Evolutionary conservation across 53 echinoderm and acorn worm species (phyloP).

Genomic region (Luidia sarsii): DNA sequence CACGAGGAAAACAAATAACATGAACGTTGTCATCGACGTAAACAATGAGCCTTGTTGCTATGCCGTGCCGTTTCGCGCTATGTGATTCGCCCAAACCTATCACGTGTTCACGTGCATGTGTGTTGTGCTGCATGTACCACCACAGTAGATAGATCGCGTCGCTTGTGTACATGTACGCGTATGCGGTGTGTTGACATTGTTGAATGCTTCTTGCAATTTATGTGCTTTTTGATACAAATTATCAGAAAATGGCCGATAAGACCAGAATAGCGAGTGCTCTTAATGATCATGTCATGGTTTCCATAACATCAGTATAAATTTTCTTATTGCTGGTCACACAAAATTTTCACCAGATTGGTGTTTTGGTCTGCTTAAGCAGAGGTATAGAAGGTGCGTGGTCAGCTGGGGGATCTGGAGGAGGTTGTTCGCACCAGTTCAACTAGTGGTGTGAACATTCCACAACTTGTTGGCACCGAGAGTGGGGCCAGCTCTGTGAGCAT

Average conservation of each 20-base stretch:
- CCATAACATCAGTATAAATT: slow-evolving; percentile 18
- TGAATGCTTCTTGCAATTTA: no score
- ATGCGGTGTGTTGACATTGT: no score
- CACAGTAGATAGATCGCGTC: no score
- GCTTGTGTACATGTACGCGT: no score
- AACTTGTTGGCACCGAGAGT: slow-evolving; percentile 44
- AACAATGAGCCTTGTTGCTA: slow-evolving; percentile 8
- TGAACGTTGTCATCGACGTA: slow-evolving; percentile 11
- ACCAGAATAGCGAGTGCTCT: neutral
- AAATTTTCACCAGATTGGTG: slow-evolving; percentile 76
- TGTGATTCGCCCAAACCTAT: slow-evolving; percentile 1
- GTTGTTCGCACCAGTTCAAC: slow-evolving; percentile 20
- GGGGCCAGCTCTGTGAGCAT: slow-evolving; percentile 5
- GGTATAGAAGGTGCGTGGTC: no score
- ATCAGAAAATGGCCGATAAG: neutral
- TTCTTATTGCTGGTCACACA: slow-evolving; percentile 59
- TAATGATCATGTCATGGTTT: slow-evolving; percentile 1
- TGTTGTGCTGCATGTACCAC: neutral
- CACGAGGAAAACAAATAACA: neutral
- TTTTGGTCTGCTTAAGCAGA: slow-evolving; percentile 61
- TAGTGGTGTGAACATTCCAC: slow-evolving; percentile 44
- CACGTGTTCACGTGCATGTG: neutral
- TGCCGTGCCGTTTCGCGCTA: neutral
- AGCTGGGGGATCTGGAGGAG: slow-evolving; percentile 33
- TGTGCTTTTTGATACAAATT: no score